A percentile compares a stretch with the other conserved stretches of the same genome.
Conservation (phyloP, 1,140 invertebrate genomes). For the Aethina tumida region DNA sequence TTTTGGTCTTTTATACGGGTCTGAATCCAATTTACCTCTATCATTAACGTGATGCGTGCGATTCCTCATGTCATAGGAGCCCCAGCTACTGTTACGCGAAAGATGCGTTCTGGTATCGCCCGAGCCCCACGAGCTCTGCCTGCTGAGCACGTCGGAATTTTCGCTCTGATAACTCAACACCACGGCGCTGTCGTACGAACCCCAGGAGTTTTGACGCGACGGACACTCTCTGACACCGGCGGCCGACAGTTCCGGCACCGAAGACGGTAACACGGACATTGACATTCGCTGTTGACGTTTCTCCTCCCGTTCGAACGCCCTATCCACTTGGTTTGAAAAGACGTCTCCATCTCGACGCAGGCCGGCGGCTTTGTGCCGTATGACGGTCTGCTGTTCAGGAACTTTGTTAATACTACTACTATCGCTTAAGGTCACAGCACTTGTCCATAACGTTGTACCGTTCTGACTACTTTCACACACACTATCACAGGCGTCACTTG, state of each 20-base stretch:
- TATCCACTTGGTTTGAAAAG: slow-evolving; percentile 61
- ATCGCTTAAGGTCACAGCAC: slow-evolving; percentile 18
- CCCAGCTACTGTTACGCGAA: slow-evolving; percentile 64
- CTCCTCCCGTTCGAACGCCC: slow-evolving; percentile 63
- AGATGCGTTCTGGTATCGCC: slow-evolving; percentile 54
- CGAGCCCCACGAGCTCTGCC: slow-evolving; percentile 75
- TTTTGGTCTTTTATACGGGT: slow-evolving; percentile 60
- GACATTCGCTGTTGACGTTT: slow-evolving; percentile 39
- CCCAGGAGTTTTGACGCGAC: slow-evolving; percentile 67
- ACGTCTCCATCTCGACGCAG: slow-evolving; percentile 43
- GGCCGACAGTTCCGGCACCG: slow-evolving; percentile 7
- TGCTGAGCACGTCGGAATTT: slow-evolving; percentile 51
- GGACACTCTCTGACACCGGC: slow-evolving; percentile 35
- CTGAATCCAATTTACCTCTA: slow-evolving; percentile 40
- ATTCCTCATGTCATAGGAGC: slow-evolving; percentile 56
- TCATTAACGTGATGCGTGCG: slow-evolving; percentile 29
- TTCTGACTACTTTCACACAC: slow-evolving; percentile 33
- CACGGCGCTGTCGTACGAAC: slow-evolving; percentile 67
- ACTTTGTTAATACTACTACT: slow-evolving; percentile 24
- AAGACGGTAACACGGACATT: slow-evolving; percentile 31
- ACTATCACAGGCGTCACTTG: slow-evolving; percentile 35
- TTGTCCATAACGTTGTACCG: slow-evolving; percentile 27
- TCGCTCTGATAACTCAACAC: slow-evolving; percentile 44
- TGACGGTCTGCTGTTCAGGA: slow-evolving; percentile 27
- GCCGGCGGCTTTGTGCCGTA: slow-evolving; percentile 13